Conservation (phyloP, 2,797 vertebrate species). For the Sparidentex hasta region DNA sequence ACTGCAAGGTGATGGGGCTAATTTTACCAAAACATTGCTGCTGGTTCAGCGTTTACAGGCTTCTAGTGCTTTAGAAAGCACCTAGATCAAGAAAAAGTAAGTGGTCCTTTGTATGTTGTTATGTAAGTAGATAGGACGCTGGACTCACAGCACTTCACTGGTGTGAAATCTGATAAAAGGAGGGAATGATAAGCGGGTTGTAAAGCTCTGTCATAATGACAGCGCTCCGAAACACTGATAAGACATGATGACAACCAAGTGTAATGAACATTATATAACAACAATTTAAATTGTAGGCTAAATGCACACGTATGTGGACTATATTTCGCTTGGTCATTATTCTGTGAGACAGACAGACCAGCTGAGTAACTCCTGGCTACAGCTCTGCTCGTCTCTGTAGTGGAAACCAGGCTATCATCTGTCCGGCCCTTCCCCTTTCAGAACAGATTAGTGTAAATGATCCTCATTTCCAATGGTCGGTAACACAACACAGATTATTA, state of each 20-base stretch:
- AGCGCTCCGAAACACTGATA: no score
- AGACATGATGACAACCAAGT: neutral
- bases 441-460: slow-evolving; percentile 80
- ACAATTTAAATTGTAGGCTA: neutral
- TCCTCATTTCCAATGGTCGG: slow-evolving; percentile 73
- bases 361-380: slow-evolving; percentile 57
- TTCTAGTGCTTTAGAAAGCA: neutral
- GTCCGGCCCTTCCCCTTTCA: slow-evolving; percentile 63
- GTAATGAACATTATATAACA: neutral
- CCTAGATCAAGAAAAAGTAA: neutral
- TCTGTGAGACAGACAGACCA: slow-evolving; percentile 4
- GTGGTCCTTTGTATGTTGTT: neutral
- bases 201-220: neutral
- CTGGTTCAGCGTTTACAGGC: neutral
- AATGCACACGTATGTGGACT: neutral
- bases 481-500: slow-evolving; percentile 87
- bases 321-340: slow-evolving; percentile 3
- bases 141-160: neutral
- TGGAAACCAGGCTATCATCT: slow-evolving; percentile 74
- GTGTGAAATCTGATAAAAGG: neutral
- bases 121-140: neutral
- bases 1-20: no score
- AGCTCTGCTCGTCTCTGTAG: slow-evolving; percentile 43
- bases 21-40: neutral
- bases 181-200: neutral